These are phyloP conservation scores for Drosophila pectinifera DNA, from an alignment of 1,140 invertebrate genomes.

Conservation along the genomic window DNA sequence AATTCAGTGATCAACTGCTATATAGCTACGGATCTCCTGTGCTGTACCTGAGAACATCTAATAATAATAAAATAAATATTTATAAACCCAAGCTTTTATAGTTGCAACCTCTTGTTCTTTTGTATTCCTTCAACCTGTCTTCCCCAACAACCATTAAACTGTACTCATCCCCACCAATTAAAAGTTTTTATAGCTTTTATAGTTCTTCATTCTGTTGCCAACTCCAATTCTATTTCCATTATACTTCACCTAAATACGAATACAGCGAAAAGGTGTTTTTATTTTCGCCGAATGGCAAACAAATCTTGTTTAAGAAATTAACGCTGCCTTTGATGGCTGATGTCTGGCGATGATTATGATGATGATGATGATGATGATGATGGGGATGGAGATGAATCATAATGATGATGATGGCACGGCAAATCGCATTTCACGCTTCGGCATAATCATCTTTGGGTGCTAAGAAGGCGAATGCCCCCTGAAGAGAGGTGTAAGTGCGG, in stretches of 20 bases:
- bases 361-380: conserved; percentile 53
- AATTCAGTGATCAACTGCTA: too few relatives aligned
- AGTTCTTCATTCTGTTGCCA: conserved; percentile 12
- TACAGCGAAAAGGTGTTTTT: conserved; percentile 31
- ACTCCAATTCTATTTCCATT: conserved; percentile 40
- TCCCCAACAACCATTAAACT: not conserved
- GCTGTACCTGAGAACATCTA: too few relatives aligned
- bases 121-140: not conserved
- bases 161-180: conserved; percentile 3
- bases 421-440: conserved; percentile 74
- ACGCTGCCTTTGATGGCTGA: conserved; percentile 55
- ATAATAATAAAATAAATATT: too few relatives aligned
- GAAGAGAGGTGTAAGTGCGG: conserved; percentile 9
- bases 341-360: conserved; percentile 33
- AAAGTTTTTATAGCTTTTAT: conserved; percentile 6
- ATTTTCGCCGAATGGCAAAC: conserved; percentile 9
- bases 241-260: conserved; percentile 56
- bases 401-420: conserved; percentile 50
- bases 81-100: too few relatives aligned
- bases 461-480: conserved; percentile 80
- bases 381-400: conserved; percentile 45
- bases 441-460: conserved; percentile 67
- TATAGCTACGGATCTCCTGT: too few relatives aligned
- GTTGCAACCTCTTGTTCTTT: too few relatives aligned
- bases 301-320: conserved; percentile 64